Conservation (phyloP, 1,140 invertebrate genomes). For the Triops longicaudatus region DNA sequence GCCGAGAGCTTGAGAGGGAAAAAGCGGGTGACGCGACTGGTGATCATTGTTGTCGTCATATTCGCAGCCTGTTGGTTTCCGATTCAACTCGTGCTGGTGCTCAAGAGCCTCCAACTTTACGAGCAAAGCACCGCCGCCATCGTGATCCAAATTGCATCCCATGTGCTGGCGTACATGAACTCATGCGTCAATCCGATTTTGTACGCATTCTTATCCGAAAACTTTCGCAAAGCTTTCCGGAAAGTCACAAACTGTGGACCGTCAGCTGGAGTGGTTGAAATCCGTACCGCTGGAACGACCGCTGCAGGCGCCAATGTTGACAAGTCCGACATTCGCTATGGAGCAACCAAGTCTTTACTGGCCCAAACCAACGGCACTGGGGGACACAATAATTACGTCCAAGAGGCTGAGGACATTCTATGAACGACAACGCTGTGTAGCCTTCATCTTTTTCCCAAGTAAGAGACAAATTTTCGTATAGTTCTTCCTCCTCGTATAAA, state of each 20-base stretch:
- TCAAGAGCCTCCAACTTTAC: constrained; percentile 64
- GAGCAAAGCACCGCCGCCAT: constrained; percentile 53
- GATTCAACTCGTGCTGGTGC: constrained; percentile 70
- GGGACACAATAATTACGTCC: neutral
- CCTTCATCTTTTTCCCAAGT: neutral
- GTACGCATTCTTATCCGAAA: constrained; percentile 84
- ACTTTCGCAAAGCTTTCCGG: constrained; percentile 73
- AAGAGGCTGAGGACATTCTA: neutral
- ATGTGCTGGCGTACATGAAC: constrained; percentile 90
- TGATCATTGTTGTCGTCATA: constrained; percentile 85
- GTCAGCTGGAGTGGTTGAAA: constrained; percentile 18
- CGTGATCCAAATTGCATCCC: constrained; percentile 69
- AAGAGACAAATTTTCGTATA: neutral
- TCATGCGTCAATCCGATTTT: constrained; percentile 91
- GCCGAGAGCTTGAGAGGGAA: constrained; percentile 69
- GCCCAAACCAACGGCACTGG: neutral
- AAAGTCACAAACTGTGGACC: constrained; percentile 52
- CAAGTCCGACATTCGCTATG: constrained; percentile 26
- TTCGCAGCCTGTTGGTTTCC: constrained; percentile 95
- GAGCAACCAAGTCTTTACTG: neutral
- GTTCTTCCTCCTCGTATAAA: neutral
- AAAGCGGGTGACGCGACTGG: constrained; percentile 83
- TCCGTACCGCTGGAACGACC: constrained; percentile 17
- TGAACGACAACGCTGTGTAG: neutral
- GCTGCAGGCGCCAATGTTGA: constrained; percentile 17